Conservation (phyloP, 2,888 invertebrate species). For the Nesidiocoris tenuis region DNA sequence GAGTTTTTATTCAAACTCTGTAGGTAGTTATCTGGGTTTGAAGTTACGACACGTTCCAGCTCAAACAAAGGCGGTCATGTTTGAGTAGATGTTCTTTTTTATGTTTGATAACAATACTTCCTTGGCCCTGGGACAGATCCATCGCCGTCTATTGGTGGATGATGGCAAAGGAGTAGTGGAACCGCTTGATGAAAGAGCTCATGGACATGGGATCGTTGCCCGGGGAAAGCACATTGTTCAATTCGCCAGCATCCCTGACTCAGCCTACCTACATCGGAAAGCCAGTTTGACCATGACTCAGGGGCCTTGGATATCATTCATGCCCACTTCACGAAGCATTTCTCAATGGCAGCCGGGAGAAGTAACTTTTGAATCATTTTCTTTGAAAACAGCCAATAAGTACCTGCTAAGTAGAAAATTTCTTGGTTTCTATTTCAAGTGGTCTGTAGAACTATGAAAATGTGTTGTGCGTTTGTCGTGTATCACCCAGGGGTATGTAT, state of each 20-base stretch:
- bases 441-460: too few species aligned
- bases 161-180: constrained; percentile 73
- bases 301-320: constrained; percentile 25
- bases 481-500: too few species aligned
- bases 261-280: constrained; percentile 15
- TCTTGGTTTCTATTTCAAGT: too few species aligned
- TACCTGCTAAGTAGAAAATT: too few species aligned
- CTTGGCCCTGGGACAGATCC: constrained; percentile 64
- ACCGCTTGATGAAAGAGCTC: constrained; percentile 65
- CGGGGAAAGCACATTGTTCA: constrained; percentile 58
- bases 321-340: neutral
- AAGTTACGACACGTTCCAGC: too few species aligned
- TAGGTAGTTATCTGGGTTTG: too few species aligned
- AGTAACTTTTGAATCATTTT: neutral
- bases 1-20: too few species aligned
- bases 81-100: too few species aligned
- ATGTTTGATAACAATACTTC: too few species aligned
- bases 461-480: too few species aligned
- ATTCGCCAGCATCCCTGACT: neutral
- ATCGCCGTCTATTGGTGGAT: constrained; percentile 66
- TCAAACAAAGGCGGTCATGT: too few species aligned
- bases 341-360: constrained; percentile 12
- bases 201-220: constrained; percentile 60
- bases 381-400: too few species aligned
- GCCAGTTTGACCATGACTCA: constrained; percentile 8